phyloP scores from a whole-genome alignment of 2,113 vertebrate species.

The Tringa solitaria region DNA sequence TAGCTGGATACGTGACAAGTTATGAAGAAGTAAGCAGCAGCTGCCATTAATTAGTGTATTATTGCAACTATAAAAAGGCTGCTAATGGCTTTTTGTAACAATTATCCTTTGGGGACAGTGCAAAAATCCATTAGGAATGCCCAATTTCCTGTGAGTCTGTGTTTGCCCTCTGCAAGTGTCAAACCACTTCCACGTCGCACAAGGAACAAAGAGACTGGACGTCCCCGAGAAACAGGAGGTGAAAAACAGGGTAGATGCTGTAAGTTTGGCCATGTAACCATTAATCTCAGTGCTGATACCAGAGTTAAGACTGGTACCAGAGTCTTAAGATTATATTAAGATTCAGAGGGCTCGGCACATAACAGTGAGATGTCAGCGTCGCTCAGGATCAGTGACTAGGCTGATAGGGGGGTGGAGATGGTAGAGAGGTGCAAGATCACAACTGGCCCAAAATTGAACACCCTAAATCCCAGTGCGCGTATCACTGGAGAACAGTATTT shows the following conservation, averaged over 20 bases:
- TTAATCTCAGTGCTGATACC: not conserved
- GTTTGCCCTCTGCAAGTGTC: not conserved
- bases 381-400: not conserved
- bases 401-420: not conserved
- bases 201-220: not conserved
- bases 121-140: slow-evolving; percentile 39
- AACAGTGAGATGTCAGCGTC: not conserved
- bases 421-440: not conserved
- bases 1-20: not conserved
- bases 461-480: not conserved
- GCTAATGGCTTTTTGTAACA: slow-evolving; percentile 36
- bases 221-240: not conserved
- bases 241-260: not conserved
- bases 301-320: not conserved
- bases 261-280: not conserved
- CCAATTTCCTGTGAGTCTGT: slow-evolving; percentile 39
- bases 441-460: not conserved
- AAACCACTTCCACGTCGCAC: not conserved
- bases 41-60: slow-evolving; percentile 31
- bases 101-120: not conserved
- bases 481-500: not conserved
- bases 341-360: not conserved
- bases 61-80: slow-evolving; percentile 21
- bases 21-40: not conserved
- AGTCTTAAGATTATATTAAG: too few relatives aligned